A percentile compares a stretch with the other conserved stretches of the same genome.
These are phyloP conservation scores for Amazona guildingii DNA, from an alignment of 2,113 vertebrate genomes.

Conservation along the genomic window DNA sequence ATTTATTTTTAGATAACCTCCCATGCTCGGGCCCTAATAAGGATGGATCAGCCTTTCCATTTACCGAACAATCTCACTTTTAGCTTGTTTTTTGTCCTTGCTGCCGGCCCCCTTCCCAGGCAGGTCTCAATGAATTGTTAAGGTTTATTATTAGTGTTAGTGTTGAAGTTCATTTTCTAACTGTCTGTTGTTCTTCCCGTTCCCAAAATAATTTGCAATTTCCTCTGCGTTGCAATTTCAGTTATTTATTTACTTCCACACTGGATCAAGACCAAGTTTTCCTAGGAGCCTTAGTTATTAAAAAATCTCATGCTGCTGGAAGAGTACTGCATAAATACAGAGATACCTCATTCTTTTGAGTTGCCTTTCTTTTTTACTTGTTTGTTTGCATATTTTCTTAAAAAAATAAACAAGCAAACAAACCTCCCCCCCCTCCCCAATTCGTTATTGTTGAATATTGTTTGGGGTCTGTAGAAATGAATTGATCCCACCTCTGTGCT, in stretches of 20 bases:
- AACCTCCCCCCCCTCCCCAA: rapidly evolving
- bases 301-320: neutral
- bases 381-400: neutral
- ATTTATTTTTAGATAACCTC: slow-evolving; percentile 41
- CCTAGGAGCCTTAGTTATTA: neutral
- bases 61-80: neutral
- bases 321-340: neutral
- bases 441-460: neutral
- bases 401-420: neutral
- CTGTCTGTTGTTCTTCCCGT: neutral
- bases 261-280: neutral
- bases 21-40: neutral
- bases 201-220: neutral
- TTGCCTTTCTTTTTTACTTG: neutral
- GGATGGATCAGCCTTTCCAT: neutral
- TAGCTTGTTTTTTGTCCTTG: neutral
- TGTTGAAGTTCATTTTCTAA: neutral
- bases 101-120: neutral
- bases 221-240: neutral
- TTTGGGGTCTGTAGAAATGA: neutral
- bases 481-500: neutral
- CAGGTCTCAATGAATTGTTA: neutral
- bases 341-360: neutral
- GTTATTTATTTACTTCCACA: neutral
- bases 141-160: neutral